Base-by-base conservation (phyloP, 2,113 vertebrate species). In the Haplochromis burtoni region DNA sequence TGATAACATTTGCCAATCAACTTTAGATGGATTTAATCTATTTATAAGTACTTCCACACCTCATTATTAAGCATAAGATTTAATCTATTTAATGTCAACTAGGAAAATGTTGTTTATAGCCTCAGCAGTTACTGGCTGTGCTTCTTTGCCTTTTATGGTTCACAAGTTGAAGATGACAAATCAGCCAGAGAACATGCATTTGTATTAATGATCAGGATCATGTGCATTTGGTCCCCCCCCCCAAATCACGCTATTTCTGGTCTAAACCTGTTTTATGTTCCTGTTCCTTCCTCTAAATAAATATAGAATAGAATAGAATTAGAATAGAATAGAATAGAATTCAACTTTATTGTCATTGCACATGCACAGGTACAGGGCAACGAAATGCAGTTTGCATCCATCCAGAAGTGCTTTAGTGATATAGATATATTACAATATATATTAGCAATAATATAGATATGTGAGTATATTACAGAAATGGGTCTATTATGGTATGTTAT, bases 1-100 rank as follows among this genome's bases (percentile, higher is more conserved):
- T 87, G 82, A 88, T 86, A 83, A 61, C 71, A 55, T 86, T 94
- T 92, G 92, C 93, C 95, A 95, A 97, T 97, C 95, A 95, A 93
- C 51, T 84, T 82, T 84, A 84, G 84, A 91, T 82, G 79, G 87
- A 73, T 26, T 53, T 83, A 92, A 86, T 82, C 47, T 71, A 86
- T 93, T 91, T 88, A 53, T 68, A 83, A 89, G 88, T 26, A 51
- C 88, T 73, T 82, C 76, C 49, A 85, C 82, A 78, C 31, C 76
- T 84, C 82, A 57, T 42, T 90, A 53, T 91, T 84, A 78, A 86
- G 80, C 54, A 33, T 16, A 35, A 29, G 51, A 87, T 89, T 87
- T 78, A 84, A 94, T 93, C 66, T 87, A 89, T 91, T 93, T 86
- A 88, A 87, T 80, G 88, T 93, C 88, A 86, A 81, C 71, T 47